Evolutionary conservation across 2,113 vertebrate genomes (phyloP).

Genomic region (Felis chaus): DNA sequence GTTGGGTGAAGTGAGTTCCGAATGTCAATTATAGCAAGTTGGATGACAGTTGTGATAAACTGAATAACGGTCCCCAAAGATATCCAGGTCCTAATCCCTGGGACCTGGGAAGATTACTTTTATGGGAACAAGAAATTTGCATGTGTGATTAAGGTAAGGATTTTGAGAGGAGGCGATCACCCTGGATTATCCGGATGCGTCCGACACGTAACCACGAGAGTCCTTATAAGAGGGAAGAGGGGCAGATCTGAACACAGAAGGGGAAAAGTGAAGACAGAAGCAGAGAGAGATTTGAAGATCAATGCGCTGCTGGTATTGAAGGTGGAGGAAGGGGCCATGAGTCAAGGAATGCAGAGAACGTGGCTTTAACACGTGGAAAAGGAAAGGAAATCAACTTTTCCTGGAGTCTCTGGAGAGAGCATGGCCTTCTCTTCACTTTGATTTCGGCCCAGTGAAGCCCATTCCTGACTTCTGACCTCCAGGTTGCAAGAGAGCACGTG

Average conservation of each 20-base stretch:
- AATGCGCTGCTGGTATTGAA: no score
- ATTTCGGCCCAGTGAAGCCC: not conserved
- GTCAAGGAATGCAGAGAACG: not conserved
- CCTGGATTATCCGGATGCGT: not conserved
- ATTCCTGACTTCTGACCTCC: not conserved
- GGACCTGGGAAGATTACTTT: not conserved
- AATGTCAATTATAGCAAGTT: not conserved
- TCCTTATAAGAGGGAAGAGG: not conserved
- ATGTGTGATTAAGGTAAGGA: not conserved
- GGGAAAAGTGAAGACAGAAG: not conserved
- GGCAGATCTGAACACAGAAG: not conserved
- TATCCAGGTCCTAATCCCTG: not conserved
- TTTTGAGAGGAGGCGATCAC: not conserved
- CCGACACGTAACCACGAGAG: not conserved
- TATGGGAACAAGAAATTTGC: not conserved
- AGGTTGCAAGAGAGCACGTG: not conserved
- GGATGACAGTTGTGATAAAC: not conserved
- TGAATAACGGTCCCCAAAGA: not conserved
- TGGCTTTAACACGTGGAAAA: not conserved
- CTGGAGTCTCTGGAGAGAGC: not conserved
- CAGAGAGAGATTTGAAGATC: not conserved
- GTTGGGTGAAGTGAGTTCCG: not conserved
- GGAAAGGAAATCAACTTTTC: no score
- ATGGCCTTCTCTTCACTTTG: not conserved
- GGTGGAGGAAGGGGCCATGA: fast-evolving